phyloP scores from a whole-genome alignment of 2,888 invertebrate genomes.

The Choristoneura rosaceana region DNA sequence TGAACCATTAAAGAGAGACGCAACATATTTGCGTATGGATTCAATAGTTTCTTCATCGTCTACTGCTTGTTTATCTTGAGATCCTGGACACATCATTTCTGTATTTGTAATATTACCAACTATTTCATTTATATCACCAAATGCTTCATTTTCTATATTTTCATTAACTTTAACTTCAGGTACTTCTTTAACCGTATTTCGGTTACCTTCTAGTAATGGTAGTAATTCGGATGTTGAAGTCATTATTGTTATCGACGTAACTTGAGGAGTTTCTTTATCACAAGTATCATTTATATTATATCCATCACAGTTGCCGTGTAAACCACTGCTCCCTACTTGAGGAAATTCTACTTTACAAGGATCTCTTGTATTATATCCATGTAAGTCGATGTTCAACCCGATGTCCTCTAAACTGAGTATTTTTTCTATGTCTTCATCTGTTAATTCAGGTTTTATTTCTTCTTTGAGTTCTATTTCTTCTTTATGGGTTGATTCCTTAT shows the following conservation, averaged over 20 bases:
- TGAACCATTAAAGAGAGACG: not conserved
- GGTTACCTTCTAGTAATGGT: slow-evolving; percentile 1
- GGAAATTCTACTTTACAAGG: slow-evolving; percentile 13
- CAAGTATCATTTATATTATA: not conserved
- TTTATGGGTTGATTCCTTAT: too few species aligned
- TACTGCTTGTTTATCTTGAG: not conserved
- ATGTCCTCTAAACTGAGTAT: not conserved
- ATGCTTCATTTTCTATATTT: too few species aligned
- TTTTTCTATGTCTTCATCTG: slow-evolving; percentile 1
- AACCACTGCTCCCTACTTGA: not conserved
- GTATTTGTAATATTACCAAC: not conserved
- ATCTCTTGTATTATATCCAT: not conserved
- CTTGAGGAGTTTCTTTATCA: slow-evolving; percentile 22
- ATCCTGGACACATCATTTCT: not conserved
- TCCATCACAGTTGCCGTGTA: too few species aligned
- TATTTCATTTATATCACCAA: not conserved
- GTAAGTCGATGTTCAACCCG: not conserved
- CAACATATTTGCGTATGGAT: slow-evolving; percentile 19
- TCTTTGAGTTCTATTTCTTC: slow-evolving; percentile 5
- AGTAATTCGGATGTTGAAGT: slow-evolving; percentile 22
- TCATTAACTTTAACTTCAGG: slow-evolving; percentile 12
- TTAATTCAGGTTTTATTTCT: slow-evolving; percentile 12
- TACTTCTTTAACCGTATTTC: not conserved
- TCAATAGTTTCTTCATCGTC: slow-evolving; percentile 31
- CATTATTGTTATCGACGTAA: slow-evolving; percentile 23